phyloP scores from a whole-genome alignment of 2,797 vertebrate species.

The Artibeus jamaicensis region DNA sequence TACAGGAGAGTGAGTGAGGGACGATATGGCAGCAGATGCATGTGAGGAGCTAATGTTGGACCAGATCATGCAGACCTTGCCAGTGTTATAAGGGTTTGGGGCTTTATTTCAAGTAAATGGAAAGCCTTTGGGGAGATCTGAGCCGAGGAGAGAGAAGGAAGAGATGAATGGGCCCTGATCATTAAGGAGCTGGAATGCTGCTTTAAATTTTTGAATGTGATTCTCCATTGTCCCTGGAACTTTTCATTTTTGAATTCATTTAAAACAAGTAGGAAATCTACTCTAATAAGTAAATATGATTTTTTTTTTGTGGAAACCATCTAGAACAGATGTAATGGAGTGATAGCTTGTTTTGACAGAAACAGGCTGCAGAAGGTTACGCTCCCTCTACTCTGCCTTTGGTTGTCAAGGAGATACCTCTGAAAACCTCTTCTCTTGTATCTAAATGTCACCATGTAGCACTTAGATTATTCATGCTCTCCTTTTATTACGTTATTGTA shows the following conservation, averaged over 20 bases:
- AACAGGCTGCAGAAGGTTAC: slow-evolving; percentile 44
- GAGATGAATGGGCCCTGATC: not conserved
- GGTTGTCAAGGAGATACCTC: slow-evolving; percentile 71
- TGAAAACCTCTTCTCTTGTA: slow-evolving; percentile 51
- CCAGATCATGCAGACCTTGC: not conserved
- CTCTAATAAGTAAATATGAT: slow-evolving; percentile 32
- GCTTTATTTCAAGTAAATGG: not conserved
- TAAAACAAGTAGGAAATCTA: not conserved
- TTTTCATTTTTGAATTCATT: slow-evolving; percentile 45
- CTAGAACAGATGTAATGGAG: slow-evolving; percentile 19
- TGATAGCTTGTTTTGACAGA: slow-evolving; percentile 52
- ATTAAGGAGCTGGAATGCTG: not conserved
- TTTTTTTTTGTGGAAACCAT: not conserved
- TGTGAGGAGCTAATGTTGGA: not conserved
- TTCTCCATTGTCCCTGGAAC: not conserved
- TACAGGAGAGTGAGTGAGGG: too few species aligned
- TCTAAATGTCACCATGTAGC: slow-evolving; percentile 56
- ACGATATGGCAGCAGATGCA: not conserved
- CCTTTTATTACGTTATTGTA: slow-evolving; percentile 51
- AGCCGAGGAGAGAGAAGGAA: not conserved
- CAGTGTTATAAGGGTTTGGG: not conserved
- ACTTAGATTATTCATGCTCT: slow-evolving; percentile 57
- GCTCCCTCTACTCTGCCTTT: slow-evolving; percentile 23
- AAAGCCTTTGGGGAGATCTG: not conserved
- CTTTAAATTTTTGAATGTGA: not conserved